Conservation (phyloP, 2,888 invertebrate species). For the Sinotaia quadrata region DNA sequence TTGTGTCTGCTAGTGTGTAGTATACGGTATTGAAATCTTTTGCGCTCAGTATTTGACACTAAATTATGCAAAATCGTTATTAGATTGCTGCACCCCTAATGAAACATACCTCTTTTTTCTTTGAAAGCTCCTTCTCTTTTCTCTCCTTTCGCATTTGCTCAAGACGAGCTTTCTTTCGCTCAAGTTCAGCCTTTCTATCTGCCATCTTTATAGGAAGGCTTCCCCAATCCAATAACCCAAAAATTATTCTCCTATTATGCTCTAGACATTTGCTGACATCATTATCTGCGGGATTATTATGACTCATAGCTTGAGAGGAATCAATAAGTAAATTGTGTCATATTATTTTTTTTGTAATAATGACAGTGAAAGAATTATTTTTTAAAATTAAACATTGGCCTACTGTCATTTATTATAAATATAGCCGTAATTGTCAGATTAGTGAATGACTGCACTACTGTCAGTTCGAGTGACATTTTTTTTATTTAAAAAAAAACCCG, state of each 20-base stretch:
- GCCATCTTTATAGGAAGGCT: no score
- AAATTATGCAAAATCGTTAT: no score
- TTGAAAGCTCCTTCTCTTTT: conserved; percentile 66
- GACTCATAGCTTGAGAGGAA: no score
- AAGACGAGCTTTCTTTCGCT: conserved; percentile 70
- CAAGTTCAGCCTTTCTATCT: conserved; percentile 70
- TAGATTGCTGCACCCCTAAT: neutral
- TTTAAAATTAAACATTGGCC: no score
- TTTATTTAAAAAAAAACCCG: no score
- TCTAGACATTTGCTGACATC: conserved; percentile 9
- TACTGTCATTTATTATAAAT: no score
- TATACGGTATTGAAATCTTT: no score
- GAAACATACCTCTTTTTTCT: conserved; percentile 41
- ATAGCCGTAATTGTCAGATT: no score
- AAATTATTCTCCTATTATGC: neutral
- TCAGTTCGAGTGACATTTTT: neutral
- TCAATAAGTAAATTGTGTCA: neutral
- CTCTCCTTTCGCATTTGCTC: conserved; percentile 70
- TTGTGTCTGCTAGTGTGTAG: no score
- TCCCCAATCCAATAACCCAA: neutral
- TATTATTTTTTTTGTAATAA: neutral
- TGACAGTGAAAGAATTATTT: neutral
- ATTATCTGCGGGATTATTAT: conserved; percentile 2
- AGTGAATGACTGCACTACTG: neutral
- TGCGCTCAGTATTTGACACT: no score